Evolutionary conservation across 2,888 invertebrate species (phyloP), one percentile per base, ranked within the genome.

Genomic region (Ophioninae sp.): DNA sequence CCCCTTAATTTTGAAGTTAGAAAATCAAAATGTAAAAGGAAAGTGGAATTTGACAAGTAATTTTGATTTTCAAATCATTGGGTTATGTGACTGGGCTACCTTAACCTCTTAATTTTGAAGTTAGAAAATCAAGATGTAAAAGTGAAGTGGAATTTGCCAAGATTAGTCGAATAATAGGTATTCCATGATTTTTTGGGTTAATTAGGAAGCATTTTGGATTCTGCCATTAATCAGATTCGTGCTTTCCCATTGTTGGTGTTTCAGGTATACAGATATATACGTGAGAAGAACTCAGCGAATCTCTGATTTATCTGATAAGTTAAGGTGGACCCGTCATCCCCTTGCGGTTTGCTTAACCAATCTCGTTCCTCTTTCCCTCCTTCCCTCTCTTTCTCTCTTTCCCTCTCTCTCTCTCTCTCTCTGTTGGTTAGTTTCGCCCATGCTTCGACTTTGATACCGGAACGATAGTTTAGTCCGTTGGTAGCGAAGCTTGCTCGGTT

Each of bases 221-320:
- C 70, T 70, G 21, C 64, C 10, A 21, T 39, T 41, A 77, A 78
- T 69, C 44, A 76, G 50, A 50, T 76, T 37, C 56, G 20, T 37
- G 20, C 70, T 76, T 65, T 39, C 59, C 21, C 68, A 30, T 68
- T 82, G 79, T 79, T 64, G 59, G 76, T 74, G 62, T 80, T 77
- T 64, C 68, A 21, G 1, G 68, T 17, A 59, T 59, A 21, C 59
- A 7, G 20, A 59, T 21, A 21, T 30, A n/a, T 21, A 21, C n/a
- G 20, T 20, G 59, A 20, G 65, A 37, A 79, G 50, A 79, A 85
- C 79, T 78, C 70, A 50, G 57, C 85, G 87, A 85, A 88, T 88
- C 89, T 88, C 89, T 90, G 89, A 91, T 91, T 91, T 90, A 91
- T 91, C 87, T 86, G 87, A 88, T 85, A 87, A 89, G 89, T 88